Evolutionary conservation across 2,113 vertebrate species (phyloP).

Genomic region (Gnathochromis pfefferi): DNA sequence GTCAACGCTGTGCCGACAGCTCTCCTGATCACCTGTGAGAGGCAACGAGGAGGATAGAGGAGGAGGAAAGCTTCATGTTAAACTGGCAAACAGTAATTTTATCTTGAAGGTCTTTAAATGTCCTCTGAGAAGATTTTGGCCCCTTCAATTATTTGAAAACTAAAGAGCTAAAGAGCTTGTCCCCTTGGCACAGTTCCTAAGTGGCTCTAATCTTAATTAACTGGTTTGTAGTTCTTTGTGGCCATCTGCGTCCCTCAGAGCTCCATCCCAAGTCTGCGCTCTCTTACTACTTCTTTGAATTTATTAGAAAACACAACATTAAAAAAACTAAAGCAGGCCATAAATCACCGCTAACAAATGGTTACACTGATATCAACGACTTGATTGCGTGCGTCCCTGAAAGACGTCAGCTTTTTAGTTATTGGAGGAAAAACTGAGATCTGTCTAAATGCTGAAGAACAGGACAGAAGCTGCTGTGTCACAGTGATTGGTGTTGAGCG

Average conservation of each 20-base stretch:
- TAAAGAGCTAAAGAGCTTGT: background rate
- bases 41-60: background rate
- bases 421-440: background rate
- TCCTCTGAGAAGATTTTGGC: background rate
- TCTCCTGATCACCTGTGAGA: constrained; percentile 82
- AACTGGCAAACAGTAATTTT: background rate
- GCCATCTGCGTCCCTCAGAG: background rate
- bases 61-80: background rate
- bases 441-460: background rate
- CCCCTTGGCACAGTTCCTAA: background rate
- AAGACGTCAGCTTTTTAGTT: background rate
- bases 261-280: background rate
- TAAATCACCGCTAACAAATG: background rate
- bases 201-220: background rate
- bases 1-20: constrained; percentile 83
- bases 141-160: background rate
- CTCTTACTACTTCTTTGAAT: background rate
- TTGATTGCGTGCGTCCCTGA: background rate
- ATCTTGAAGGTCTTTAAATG: background rate
- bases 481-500: background rate
- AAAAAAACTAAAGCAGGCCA: background rate
- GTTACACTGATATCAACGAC: background rate
- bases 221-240: background rate
- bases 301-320: background rate
- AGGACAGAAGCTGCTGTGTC: background rate